Base-by-base conservation (phyloP, 2,113 vertebrate genomes). In the Microcebus murinus region DNA sequence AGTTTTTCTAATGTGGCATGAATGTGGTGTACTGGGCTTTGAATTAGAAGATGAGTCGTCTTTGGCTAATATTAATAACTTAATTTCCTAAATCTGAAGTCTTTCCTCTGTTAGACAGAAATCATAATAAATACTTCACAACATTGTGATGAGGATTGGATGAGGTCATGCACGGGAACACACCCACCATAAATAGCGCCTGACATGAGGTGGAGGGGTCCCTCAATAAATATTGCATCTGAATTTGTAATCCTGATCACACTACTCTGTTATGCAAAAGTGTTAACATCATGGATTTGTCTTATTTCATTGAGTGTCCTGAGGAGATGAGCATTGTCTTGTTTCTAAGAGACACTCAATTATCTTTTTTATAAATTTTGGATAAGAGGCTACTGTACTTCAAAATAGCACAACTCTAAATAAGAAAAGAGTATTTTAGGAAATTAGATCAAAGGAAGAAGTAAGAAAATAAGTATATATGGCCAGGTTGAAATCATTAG, bases 281-380 rank as follows among this genome's bases (percentile, higher is more conserved):
- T 67, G 3, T 85, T 88, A 76, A 85, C 10, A 36, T 15, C 8
- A 31, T 65, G 23, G 8, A 77, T 14, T 73, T 71, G 11, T 52
- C 91, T 76, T 84, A 80, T 55, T 74, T 74, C 1, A 61, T 73
- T 73, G 34, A 90, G 5, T 48, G 21, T 23, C 13, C 15, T 23
- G 15, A 1, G 3, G 13, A 74, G 6, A 73, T 70, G 4, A 74
- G 10, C 3, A 84, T 39, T 92, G 25, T 18, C 29, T 80, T 97
- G 7, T 6, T 8, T 68, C 12, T 61, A 86, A 81, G 15, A 94
- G 13, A 39, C 3, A 36, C 2, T 68, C 18, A 93, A 59, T 77
- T 6, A 84, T 65, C 84, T 91, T 80, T 36, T 79, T 73, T 83
- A 65, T 80, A 29, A 74, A 81, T 39, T 84, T 94, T 89, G 89